A percentile compares a stretch with the other conserved stretches of the same genome.
These are phyloP conservation scores for Sander lucioperca DNA, from an alignment of 2,113 vertebrate species.

Conservation along the genomic window DNA sequence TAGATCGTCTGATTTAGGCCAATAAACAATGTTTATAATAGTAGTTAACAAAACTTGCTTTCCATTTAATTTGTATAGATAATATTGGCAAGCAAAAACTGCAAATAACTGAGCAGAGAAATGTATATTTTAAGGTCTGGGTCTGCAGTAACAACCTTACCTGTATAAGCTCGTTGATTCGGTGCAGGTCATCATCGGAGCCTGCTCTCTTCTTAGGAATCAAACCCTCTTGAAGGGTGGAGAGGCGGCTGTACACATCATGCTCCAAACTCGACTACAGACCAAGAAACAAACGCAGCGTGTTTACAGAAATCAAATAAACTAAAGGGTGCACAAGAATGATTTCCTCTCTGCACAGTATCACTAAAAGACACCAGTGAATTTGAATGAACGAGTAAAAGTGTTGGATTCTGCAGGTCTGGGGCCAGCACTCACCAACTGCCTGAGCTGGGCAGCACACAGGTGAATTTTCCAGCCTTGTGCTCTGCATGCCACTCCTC, in stretches of 20 bases:
- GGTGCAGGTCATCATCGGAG: conserved; percentile 94
- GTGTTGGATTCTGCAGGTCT: not conserved
- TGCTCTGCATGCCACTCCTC: conserved; percentile 95
- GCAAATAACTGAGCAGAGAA: not conserved
- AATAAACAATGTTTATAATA: no score
- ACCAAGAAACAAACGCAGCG: not conserved
- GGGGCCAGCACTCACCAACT: conserved; percentile 89
- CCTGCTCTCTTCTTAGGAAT: conserved; percentile 98
- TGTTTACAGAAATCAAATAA: not conserved
- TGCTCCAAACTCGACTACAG: conserved; percentile 94
- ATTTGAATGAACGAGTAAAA: no score
- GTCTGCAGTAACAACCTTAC: conserved; percentile 72
- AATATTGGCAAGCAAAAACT: not conserved
- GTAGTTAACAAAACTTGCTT: no score
- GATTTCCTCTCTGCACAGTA: no score
- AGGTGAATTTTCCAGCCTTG: conserved; percentile 99
- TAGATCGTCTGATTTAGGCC: no score
- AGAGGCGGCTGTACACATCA: conserved; percentile 95
- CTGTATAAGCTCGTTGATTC: conserved; percentile 98
- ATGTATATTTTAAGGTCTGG: not conserved
- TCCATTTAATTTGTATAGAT: no score
- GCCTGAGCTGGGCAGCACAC: conserved; percentile 95
- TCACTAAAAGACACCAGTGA: not conserved
- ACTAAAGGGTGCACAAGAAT: not conserved
- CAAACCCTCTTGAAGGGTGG: conserved; percentile 94